Evolutionary conservation across 2,797 vertebrate species (phyloP), one percentile per base, ranked within the genome.

Genomic region (Acanthurus lineatus): DNA sequence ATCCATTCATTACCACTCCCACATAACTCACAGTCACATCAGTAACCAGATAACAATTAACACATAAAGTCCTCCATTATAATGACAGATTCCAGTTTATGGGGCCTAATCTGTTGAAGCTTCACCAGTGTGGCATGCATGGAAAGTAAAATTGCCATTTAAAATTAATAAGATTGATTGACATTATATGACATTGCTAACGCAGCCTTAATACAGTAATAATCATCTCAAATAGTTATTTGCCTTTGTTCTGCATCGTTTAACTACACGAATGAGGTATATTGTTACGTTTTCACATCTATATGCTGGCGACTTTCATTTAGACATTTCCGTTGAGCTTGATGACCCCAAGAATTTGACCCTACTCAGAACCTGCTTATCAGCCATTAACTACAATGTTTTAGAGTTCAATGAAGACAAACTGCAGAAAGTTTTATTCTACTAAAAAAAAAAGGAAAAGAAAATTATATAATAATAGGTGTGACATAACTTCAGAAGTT

Each of bases 31-130:
- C 85, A 85, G 78, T 89, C 84, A 86, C 80, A 91, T 88, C 75
- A 83, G 86, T 84, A 83, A 87, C 73, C 82, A 78, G 83, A 91
- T 87, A 86, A 90, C 92, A 93, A 89, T 94, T 89, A 93, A 80
- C 85, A 73, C 83, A 76, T 88, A 82, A 92, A 91, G 68, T 64
- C 64, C 75, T 78, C 80, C 80, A 88, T 86, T 89, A 84, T 56
- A 74, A 83, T 76, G 88, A 85, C 86, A 85, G 85, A 77, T 84
- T 84, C 81, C 72, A 57, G 77, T 89, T 94, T 85, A 93, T 85
- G 77, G 56, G 64, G 56, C 42, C 49, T 83, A 70, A 90, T 88
- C 73, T 80, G 61, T 72, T 73, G 80, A 60, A 73, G 77, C 69
- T 76, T 40, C 7, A 79, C 25, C 47, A 69, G 66, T 81, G 16